Base-by-base conservation (phyloP, 2,113 vertebrate genomes). In the Fregetta grallaria region DNA sequence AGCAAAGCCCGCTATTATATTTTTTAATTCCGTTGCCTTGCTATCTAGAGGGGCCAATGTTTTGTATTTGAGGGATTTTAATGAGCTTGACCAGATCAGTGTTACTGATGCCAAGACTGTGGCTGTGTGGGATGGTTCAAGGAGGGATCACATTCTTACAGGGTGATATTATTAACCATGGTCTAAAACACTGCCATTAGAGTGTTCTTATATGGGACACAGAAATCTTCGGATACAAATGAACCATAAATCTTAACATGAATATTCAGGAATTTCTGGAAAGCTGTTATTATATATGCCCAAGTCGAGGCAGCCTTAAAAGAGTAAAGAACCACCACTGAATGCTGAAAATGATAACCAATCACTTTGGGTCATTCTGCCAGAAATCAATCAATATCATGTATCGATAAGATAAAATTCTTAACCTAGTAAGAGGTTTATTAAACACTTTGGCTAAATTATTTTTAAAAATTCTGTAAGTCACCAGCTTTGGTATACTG, bases 201-300 rank as follows among this genome's bases (percentile, higher is more conserved):
- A 62, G 56, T 6, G 9, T 61, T 81, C 89, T 91, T 71, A 68
- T 56, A 63, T 67, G 62, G 72, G 58, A 76, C 61, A 79, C 25
- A 52, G 42, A 95, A 91, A 92, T 86, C 21, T 34, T 6, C 53
- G 92, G 92, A 90, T 92, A 92, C 53, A 88, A 94, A 97, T 70
- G 55, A 96, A 78, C 71, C 65, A 47, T 50, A 91, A 94, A 53
- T 68, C 72, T 75, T 71, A 91, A 88, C 71, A 90, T 84, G 68
- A 97, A 96, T 90, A 97, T 96, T 97, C 86, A 95, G 72, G 73
- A 89, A 90, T 93, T 96, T 91, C 74, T 97, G 74, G 63, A 89
- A 94, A 87, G 77, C 90, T 90, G 21, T 63, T 88, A 65, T 74
- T 95, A 62, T 27, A 86, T 53, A 84, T 29, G 42, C 20, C 65